Evolutionary conservation across 2,797 vertebrate species (phyloP).

Genomic region (Xenentodon cancila): DNA sequence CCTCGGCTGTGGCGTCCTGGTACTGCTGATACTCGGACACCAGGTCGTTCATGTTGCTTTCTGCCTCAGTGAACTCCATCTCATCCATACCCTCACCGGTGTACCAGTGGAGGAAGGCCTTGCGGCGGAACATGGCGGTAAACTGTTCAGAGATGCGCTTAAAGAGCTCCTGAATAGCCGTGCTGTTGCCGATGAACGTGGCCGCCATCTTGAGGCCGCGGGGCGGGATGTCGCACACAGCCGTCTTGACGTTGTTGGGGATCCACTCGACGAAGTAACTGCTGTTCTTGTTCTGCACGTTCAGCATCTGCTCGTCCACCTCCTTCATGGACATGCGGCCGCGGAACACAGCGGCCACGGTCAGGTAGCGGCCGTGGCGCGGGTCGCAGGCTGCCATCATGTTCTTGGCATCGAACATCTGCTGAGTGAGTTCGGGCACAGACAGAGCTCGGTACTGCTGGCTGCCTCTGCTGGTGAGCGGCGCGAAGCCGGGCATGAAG

Average conservation of each 20-base stretch:
- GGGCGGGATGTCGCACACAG: conserved; percentile 87
- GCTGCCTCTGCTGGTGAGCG: no score
- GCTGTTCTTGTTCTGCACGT: conserved; percentile 80
- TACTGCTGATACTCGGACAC: conserved; percentile 93
- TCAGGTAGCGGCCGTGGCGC: conserved; percentile 75
- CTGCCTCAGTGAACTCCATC: conserved; percentile 89
- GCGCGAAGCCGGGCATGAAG: no score
- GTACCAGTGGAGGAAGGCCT: conserved; percentile 88
- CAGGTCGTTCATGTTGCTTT: conserved; percentile 89
- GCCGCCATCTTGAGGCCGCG: conserved; percentile 86
- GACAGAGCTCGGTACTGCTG: no score
- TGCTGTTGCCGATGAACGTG: conserved; percentile 95
- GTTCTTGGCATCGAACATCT: conserved; percentile 76
- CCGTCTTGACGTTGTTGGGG: conserved; percentile 91
- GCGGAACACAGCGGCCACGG: conserved; percentile 71
- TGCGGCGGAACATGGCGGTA: conserved; percentile 87
- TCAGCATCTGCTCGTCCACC: conserved; percentile 90
- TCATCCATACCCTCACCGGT: conserved; percentile 87
- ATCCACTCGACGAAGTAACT: conserved; percentile 69
- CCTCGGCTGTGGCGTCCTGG: conserved; percentile 89
- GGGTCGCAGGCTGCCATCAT: conserved; percentile 80
- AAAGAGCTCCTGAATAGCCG: conserved; percentile 94
- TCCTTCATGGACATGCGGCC: conserved; percentile 74
- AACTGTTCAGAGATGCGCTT: conserved; percentile 89
- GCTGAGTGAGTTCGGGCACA: conserved; percentile 84